A percentile compares a stretch with the other conserved stretches of the same genome.
Conservation (phyloP, 2,113 vertebrate species). For the Larimichthys crocea region DNA sequence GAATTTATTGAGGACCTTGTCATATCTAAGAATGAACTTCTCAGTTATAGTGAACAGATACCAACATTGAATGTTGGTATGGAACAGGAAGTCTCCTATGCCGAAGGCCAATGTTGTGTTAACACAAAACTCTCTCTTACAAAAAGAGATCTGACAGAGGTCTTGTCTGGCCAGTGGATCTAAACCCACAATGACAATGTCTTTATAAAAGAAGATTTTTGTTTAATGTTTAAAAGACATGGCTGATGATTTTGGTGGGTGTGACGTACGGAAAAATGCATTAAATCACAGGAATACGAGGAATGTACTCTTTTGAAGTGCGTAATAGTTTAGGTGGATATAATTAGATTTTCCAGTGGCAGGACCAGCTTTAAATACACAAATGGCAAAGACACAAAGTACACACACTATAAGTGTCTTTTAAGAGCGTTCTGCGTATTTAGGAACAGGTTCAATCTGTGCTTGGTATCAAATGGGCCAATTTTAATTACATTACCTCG, state of each 20-base stretch:
- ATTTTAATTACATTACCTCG: constrained; percentile 22
- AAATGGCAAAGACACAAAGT: background rate
- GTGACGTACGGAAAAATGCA: background rate
- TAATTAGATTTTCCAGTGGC: background rate
- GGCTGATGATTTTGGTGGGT: background rate
- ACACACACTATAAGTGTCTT: background rate
- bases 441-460: background rate
- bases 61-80: background rate
- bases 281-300: background rate
- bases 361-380: background rate
- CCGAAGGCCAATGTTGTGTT: background rate
- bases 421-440: background rate
- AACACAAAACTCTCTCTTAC: background rate
- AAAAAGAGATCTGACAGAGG: background rate
- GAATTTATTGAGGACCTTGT: background rate
- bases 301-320: background rate
- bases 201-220: background rate
- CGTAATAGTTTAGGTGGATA: background rate
- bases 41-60: background rate
- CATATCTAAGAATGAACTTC: background rate
- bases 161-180: background rate
- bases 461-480: constrained; percentile 20
- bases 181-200: background rate
- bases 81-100: background rate
- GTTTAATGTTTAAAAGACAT: background rate